phyloP scores from a whole-genome alignment of 2,113 vertebrate genomes.

The Bagarius yarrelli region DNA sequence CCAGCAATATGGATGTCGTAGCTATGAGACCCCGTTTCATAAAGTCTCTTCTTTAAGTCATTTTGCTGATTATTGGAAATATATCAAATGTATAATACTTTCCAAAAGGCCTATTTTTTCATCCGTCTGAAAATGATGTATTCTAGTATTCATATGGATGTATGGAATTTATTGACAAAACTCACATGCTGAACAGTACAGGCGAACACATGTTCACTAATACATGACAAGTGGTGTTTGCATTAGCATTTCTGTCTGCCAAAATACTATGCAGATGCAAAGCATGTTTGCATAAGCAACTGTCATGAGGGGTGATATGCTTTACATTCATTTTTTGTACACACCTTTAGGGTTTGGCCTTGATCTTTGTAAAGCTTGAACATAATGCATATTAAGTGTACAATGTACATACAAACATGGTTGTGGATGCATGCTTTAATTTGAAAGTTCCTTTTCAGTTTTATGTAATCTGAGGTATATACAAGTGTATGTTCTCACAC shows the following conservation, averaged over 20 bases:
- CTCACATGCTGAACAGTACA: not conserved
- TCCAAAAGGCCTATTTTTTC: slow-evolving; percentile 50
- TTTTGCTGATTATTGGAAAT: not conserved
- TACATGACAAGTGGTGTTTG: not conserved
- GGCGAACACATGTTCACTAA: slow-evolving; percentile 9
- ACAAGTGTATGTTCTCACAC: not conserved
- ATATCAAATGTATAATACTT: not conserved
- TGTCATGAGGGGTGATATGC: slow-evolving; percentile 12
- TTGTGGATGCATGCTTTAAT: not conserved
- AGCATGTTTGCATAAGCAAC: slow-evolving; percentile 17
- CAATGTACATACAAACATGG: not conserved
- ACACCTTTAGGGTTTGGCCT: slow-evolving; percentile 10
- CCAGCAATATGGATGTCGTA: not conserved
- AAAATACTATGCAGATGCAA: not conserved
- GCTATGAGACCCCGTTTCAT: not conserved
- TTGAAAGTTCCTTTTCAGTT: not conserved
- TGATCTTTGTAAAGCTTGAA: not conserved
- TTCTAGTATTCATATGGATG: slow-evolving; percentile 39
- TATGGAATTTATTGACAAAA: slow-evolving; percentile 15
- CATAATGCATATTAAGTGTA: slow-evolving; percentile 23
- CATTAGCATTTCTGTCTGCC: slow-evolving; percentile 3
- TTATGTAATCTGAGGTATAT: slow-evolving; percentile 5
- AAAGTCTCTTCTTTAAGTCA: not conserved
- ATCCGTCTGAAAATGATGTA: slow-evolving; percentile 51
- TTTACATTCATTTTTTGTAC: slow-evolving; percentile 13